Evolutionary conservation across 2,888 invertebrate species (phyloP).

Genomic region (Melinopterus prodromus): DNA sequence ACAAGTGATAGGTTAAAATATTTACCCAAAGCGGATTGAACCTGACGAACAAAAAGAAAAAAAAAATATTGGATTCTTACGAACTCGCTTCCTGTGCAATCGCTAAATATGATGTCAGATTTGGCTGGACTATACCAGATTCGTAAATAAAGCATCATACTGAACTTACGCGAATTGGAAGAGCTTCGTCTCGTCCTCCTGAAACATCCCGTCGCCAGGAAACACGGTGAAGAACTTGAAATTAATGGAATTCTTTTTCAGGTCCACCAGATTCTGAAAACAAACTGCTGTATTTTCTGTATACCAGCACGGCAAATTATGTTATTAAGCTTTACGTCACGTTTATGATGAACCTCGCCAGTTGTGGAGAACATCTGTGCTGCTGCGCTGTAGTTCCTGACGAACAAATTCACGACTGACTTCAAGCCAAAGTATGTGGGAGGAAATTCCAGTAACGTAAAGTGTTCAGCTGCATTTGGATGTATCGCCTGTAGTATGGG

Average conservation of each 20-base stretch:
- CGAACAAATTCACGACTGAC: too few relatives aligned
- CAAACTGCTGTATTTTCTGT: too few relatives aligned
- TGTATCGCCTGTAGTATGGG: constrained; percentile 56
- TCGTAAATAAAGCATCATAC: not conserved
- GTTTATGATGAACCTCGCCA: not conserved
- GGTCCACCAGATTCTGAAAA: not conserved
- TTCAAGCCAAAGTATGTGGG: too few relatives aligned
- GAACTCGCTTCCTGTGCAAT: too few relatives aligned
- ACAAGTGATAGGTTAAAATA: not conserved
- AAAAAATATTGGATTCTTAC: too few relatives aligned
- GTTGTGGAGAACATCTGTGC: too few relatives aligned
- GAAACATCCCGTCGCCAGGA: too few relatives aligned
- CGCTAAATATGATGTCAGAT: too few relatives aligned
- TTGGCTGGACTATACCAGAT: not conserved
- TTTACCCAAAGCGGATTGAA: not conserved
- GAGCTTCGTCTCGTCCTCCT: not conserved
- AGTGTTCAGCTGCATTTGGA: constrained; percentile 54
- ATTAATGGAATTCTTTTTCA: not conserved
- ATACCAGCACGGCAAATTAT: not conserved
- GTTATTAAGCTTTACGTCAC: not conserved
- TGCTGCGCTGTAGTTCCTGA: too few relatives aligned
- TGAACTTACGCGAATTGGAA: constrained; percentile 6
- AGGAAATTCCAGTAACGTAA: too few relatives aligned
- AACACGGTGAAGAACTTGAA: too few relatives aligned
- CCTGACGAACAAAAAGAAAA: too few relatives aligned